These are phyloP conservation scores for Lycaon pictus DNA, from an alignment of 2,113 vertebrate species.

Conservation along the genomic window DNA sequence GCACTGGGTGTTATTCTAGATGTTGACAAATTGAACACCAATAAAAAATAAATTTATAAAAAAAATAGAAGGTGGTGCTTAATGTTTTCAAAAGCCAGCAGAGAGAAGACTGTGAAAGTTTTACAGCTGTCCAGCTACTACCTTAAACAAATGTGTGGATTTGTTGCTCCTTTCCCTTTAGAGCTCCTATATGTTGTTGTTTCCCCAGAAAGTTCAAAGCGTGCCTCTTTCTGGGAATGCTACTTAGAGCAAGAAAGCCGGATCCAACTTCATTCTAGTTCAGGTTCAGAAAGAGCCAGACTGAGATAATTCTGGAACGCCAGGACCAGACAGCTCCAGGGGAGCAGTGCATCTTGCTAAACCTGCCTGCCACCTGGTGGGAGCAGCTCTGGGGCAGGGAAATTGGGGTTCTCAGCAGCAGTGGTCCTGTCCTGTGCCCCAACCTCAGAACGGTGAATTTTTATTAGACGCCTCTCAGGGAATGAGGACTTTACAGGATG, in stretches of 20 bases:
- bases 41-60: too few relatives aligned
- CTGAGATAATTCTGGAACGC: not conserved
- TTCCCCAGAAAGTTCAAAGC: not conserved
- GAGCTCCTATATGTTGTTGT: not conserved
- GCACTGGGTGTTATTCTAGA: too few relatives aligned
- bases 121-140: not conserved
- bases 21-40: too few relatives aligned
- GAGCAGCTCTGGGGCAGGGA: not conserved
- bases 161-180: not conserved
- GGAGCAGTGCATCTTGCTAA: accelerated
- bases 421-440: not conserved
- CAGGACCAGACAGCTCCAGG: not conserved
- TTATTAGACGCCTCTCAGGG: not conserved
- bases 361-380: too few relatives aligned
- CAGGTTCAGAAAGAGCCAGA: not conserved
- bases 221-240: not conserved
- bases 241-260: not conserved
- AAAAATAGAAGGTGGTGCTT: not conserved
- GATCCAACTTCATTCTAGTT: not conserved
- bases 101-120: not conserved
- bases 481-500: not conserved
- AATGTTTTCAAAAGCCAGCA: not conserved
- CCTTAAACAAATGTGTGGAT: not conserved
- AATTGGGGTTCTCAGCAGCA: not conserved
- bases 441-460: not conserved